These are phyloP conservation scores for Adineta ricciae DNA, from an alignment of 2,888 invertebrate genomes.

Conservation along the genomic window DNA sequence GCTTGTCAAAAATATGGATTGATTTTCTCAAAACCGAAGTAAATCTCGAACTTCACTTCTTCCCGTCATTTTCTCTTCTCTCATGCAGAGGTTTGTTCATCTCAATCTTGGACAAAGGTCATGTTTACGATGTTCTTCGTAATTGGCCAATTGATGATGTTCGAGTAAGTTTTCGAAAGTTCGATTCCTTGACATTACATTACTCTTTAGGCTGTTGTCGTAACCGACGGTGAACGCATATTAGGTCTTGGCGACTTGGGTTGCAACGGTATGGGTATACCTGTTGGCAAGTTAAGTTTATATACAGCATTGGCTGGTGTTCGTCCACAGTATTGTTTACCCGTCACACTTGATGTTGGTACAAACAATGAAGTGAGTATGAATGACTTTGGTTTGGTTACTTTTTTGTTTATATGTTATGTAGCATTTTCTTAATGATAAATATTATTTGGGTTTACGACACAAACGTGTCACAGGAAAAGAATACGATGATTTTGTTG, in stretches of 20 bases:
- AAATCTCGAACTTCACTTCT: slow-evolving; percentile 10
- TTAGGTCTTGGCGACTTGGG: slow-evolving; percentile 92
- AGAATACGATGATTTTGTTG: slow-evolving; percentile 80
- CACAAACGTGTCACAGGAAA: slow-evolving; percentile 71
- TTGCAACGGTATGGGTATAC: slow-evolving; percentile 96
- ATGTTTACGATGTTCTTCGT: slow-evolving; percentile 79
- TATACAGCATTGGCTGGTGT: slow-evolving; percentile 95
- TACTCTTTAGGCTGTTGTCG: slow-evolving; percentile 60
- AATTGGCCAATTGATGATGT: slow-evolving; percentile 69
- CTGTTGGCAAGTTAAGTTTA: slow-evolving; percentile 85
- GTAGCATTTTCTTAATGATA: slow-evolving; percentile 64
- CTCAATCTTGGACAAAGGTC: slow-evolving; percentile 85
- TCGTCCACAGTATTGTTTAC: slow-evolving; percentile 84
- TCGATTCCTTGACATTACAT: neutral
- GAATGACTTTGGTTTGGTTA: neutral
- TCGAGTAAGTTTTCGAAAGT: slow-evolving; percentile 43
- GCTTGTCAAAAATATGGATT: slow-evolving; percentile 94
- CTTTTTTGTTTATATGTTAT: neutral
- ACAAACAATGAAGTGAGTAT: slow-evolving; percentile 65
- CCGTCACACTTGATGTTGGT: slow-evolving; percentile 84
- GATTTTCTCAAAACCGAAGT: slow-evolving; percentile 74
- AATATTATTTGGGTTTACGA: slow-evolving; percentile 80
- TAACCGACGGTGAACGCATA: slow-evolving; percentile 95
- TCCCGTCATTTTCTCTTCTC: slow-evolving; percentile 23
- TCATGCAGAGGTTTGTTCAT: slow-evolving; percentile 70